These are phyloP conservation scores for Sarotherodon lohbergeri DNA, from an alignment of 2,113 vertebrate genomes.

Conservation along the genomic window DNA sequence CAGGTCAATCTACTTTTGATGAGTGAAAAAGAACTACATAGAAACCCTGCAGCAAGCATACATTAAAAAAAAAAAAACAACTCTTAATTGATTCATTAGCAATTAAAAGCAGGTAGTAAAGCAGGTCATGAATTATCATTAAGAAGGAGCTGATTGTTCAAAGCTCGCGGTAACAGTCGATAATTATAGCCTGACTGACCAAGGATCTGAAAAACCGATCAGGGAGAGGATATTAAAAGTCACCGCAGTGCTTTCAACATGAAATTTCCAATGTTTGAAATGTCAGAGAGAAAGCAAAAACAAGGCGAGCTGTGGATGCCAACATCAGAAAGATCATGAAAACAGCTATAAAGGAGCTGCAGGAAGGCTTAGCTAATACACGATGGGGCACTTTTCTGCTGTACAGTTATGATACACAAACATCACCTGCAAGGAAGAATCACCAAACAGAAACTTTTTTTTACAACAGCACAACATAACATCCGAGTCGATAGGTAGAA, in stretches of 20 bases:
- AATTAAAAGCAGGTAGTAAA: background rate
- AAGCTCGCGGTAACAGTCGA: background rate
- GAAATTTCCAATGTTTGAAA: background rate
- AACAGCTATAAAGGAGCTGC: background rate
- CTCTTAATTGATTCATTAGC: background rate
- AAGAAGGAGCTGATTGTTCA: background rate
- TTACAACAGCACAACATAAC: background rate
- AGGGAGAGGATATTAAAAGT: background rate
- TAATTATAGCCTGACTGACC: background rate
- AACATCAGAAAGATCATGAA: background rate
- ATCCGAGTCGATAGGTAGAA: background rate
- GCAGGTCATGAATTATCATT: background rate
- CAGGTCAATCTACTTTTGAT: background rate
- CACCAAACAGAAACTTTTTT: background rate
- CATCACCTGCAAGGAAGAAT: background rate
- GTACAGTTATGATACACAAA: background rate
- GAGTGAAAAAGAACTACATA: background rate
- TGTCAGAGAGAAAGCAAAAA: background rate
- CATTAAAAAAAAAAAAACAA: accelerated
- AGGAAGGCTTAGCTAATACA: background rate
- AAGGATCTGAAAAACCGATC: background rate
- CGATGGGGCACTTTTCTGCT: background rate
- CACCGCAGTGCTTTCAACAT: background rate
- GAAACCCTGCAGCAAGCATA: background rate
- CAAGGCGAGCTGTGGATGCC: background rate